These are phyloP conservation scores for Ochotona curzoniae DNA, from an alignment of 2,113 vertebrate genomes.

Conservation along the genomic window DNA sequence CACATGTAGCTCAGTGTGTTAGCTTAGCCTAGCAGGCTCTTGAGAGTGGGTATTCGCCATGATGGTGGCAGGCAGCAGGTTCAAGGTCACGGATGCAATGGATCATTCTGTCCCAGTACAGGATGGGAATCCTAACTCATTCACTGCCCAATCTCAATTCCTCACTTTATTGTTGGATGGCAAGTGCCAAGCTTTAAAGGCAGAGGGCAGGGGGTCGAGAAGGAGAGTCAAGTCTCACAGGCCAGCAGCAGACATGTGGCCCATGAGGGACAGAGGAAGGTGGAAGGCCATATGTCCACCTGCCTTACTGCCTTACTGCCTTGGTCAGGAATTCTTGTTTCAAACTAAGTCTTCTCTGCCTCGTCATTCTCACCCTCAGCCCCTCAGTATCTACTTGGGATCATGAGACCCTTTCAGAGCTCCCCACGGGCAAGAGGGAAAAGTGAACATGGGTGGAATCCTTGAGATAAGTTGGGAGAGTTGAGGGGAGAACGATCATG, in stretches of 20 bases:
- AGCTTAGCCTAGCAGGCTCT: neutral
- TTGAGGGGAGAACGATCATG: too few relatives aligned
- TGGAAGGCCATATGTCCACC: neutral
- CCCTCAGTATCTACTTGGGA: neutral
- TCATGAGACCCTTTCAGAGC: neutral
- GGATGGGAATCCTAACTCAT: neutral
- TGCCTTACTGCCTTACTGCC: neutral
- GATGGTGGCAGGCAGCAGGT: neutral
- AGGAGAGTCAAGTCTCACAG: neutral
- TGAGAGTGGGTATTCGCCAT: neutral
- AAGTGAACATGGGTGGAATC: neutral
- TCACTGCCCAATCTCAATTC: neutral
- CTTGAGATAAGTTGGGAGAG: neutral
- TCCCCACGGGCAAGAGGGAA: neutral
- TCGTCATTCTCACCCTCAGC: neutral
- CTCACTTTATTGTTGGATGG: neutral
- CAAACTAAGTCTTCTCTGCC: neutral
- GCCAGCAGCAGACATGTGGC: neutral
- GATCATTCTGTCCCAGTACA: neutral
- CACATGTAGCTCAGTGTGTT: neutral
- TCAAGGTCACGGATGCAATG: neutral
- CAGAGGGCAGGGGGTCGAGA: neutral
- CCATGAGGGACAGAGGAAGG: neutral
- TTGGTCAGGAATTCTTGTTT: slow-evolving; percentile 11
- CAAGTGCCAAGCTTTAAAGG: neutral